Evolutionary conservation across 2,888 invertebrate genomes (phyloP).

Genomic region (Melipona bicolor): DNA sequence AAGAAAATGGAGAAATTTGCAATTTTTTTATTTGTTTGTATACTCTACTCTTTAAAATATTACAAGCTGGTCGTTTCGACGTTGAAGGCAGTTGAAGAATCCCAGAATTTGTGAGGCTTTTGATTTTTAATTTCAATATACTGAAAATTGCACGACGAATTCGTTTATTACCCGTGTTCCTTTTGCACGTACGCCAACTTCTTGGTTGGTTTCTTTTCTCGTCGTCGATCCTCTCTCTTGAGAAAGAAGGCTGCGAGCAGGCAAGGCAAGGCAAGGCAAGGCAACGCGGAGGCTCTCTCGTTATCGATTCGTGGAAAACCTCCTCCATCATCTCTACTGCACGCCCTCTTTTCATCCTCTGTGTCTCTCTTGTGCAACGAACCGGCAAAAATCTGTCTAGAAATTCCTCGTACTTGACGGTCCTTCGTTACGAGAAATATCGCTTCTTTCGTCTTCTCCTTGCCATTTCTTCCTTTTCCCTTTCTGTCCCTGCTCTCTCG

Average conservation of each 20-base stretch:
- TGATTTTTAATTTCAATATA: no score
- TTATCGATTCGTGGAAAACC: constrained; percentile 65
- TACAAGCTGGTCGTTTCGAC: no score
- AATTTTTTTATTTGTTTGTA: no score
- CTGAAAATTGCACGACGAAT: no score
- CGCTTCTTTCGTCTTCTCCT: background rate
- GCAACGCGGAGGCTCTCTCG: constrained; percentile 23
- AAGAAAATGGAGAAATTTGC: no score
- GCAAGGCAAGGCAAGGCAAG: constrained; percentile 7
- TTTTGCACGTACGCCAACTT: background rate
- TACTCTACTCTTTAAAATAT: no score
- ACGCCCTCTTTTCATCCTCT: constrained; percentile 38
- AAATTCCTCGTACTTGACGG: constrained; percentile 33
- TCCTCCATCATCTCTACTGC: constrained; percentile 39
- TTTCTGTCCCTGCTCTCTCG: background rate
- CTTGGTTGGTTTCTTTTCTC: background rate
- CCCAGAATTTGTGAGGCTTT: no score
- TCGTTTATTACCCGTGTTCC: no score
- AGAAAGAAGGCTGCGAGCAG: background rate
- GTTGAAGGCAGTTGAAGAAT: no score
- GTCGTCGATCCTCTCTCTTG: background rate
- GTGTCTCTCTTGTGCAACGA: constrained; percentile 47
- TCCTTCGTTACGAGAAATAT: constrained; percentile 43
- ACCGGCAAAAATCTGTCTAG: constrained; percentile 48
- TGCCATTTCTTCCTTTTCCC: background rate